These are phyloP conservation scores for Drosophila colorata DNA, from an alignment of 2,888 invertebrate genomes.

Conservation along the genomic window DNA sequence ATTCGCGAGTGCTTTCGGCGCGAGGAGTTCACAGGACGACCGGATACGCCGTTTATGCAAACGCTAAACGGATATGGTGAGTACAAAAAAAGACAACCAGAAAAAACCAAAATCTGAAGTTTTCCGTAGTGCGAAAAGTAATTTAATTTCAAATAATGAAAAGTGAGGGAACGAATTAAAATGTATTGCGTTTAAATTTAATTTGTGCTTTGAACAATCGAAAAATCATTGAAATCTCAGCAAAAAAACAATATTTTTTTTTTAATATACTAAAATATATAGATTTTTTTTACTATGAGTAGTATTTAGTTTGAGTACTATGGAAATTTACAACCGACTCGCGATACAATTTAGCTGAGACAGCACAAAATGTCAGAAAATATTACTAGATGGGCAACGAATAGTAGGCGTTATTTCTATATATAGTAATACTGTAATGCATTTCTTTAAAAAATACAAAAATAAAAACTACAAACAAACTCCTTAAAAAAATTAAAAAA, in stretches of 20 bases:
- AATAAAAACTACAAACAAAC: neutral
- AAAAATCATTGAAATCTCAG: neutral
- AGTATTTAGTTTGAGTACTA: conserved; percentile 6
- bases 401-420: neutral
- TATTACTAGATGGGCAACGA: conserved; percentile 3
- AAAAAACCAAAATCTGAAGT: neutral
- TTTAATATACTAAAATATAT: too few species aligned
- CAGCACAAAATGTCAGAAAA: conserved; percentile 14
- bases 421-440: neutral
- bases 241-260: neutral
- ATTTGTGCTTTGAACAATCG: neutral
- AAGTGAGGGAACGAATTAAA: neutral
- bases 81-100: conserved; percentile 81
- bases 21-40: conserved; percentile 95
- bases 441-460: neutral
- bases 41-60: conserved; percentile 93
- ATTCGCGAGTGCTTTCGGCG: conserved; percentile 94
- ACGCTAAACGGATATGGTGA: conserved; percentile 95
- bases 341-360: conserved; percentile 1
- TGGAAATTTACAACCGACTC: conserved; percentile 29
- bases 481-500: conserved; percentile 1
- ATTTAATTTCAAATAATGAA: neutral
- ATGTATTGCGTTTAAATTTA: neutral
- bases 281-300: conserved; percentile 14
- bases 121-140: neutral